phyloP scores from a whole-genome alignment of 1,140 invertebrate species.

The Drosophila sproati region DNA sequence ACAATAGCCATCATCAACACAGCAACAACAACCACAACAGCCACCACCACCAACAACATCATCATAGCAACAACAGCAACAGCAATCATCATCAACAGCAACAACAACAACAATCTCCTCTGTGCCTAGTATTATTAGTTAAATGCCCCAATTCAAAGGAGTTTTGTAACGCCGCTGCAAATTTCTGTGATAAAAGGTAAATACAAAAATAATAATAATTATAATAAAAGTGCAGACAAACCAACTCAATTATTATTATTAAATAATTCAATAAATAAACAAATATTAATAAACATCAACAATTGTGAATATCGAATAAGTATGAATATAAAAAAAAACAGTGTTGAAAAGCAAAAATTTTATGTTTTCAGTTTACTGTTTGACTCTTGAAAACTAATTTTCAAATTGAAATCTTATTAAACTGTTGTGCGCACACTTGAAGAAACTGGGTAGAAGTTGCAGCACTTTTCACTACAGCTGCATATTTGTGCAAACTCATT shows the following conservation, averaged over 20 bases:
- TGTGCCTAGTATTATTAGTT: slow-evolving; percentile 85
- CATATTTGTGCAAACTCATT: too few species aligned
- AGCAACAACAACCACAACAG: slow-evolving; percentile 35
- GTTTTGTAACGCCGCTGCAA: slow-evolving; percentile 84
- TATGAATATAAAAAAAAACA: too few species aligned
- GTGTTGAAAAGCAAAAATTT: too few species aligned
- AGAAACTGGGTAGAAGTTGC: too few species aligned
- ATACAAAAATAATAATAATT: slow-evolving; percentile 17
- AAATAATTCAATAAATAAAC: too few species aligned
- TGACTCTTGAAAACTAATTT: too few species aligned
- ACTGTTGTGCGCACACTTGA: too few species aligned
- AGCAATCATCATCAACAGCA: slow-evolving; percentile 23
- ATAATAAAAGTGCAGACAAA: not conserved
- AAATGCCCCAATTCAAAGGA: slow-evolving; percentile 85
- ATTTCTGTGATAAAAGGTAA: slow-evolving; percentile 85
- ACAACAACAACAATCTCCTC: slow-evolving; percentile 81
- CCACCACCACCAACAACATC: slow-evolving; percentile 38
- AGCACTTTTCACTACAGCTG: too few species aligned
- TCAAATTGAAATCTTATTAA: too few species aligned
- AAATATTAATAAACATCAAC: too few species aligned
- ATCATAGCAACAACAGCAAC: slow-evolving; percentile 13
- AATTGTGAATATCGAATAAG: too few species aligned
- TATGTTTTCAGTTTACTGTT: too few species aligned
- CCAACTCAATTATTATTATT: not conserved
- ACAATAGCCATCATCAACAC: slow-evolving; percentile 48